Conservation (phyloP, 2,113 vertebrate genomes). For the Lucifuga dentata region DNA sequence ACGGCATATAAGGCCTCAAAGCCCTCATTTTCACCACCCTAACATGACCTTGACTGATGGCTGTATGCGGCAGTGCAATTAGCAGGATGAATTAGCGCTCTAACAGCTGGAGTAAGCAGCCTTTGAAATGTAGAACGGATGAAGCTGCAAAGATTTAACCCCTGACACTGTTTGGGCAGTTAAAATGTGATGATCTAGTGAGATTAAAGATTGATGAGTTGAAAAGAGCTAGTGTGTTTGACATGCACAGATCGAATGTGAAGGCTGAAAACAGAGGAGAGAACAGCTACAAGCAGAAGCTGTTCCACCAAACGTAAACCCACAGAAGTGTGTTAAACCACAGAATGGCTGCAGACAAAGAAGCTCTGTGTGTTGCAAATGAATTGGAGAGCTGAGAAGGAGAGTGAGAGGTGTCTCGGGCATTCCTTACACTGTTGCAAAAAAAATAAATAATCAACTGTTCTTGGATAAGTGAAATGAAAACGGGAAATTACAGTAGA, state of each 20-base stretch:
- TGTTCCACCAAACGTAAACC: constrained; percentile 29
- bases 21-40: neutral
- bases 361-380: constrained; percentile 42
- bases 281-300: neutral
- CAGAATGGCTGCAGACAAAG: constrained; percentile 59
- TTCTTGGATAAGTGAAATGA: constrained; percentile 32
- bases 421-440: constrained; percentile 48
- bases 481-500: constrained; percentile 10
- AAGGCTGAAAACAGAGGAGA: neutral
- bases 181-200: constrained; percentile 9
- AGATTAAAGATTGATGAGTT: constrained; percentile 10
- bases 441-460: constrained; percentile 63
- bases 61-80: constrained; percentile 13
- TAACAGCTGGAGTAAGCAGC: constrained; percentile 6
- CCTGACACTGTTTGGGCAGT: neutral
- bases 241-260: neutral
- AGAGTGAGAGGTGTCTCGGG: constrained; percentile 39
- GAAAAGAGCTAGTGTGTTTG: constrained; percentile 1
- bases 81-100: constrained; percentile 24
- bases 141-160: constrained; percentile 40
- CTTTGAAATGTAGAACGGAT: constrained; percentile 51
- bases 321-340: constrained; percentile 40
- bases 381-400: constrained; percentile 12
- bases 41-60: constrained; percentile 35
- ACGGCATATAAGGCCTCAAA: neutral